Conservation (phyloP, 2,113 vertebrate species). For the Rhea americana region DNA sequence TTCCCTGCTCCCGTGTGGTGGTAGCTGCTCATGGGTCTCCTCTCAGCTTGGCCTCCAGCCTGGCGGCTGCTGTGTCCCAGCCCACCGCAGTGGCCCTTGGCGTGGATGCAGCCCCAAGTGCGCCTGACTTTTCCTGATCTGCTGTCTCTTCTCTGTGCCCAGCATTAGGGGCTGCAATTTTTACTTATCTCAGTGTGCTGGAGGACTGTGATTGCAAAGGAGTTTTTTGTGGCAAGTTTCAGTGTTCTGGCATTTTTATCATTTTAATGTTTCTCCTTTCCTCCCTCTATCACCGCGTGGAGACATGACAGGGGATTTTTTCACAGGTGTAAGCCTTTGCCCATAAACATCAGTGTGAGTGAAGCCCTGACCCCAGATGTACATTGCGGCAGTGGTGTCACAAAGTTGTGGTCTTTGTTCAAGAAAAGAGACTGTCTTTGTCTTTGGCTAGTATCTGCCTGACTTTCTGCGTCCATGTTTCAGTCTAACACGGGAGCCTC, state of each 20-base stretch:
- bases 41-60: no score
- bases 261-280: not conserved
- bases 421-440: not conserved
- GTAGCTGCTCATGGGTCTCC: no score
- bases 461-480: not conserved
- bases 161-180: no score
- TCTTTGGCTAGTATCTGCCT: not conserved
- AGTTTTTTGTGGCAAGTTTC: not conserved
- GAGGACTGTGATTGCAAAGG: not conserved
- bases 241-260: not conserved
- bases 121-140: not conserved
- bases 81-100: fast-evolving
- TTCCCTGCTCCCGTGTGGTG: no score
- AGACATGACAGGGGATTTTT: not conserved
- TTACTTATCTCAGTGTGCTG: not conserved
- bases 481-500: not conserved
- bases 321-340: not conserved
- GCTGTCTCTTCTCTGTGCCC: not conserved
- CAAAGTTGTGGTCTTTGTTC: not conserved
- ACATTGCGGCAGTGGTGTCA: no score
- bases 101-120: fast-evolving
- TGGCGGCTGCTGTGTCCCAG: not conserved
- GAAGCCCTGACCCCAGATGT: not conserved
- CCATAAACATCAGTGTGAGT: no score
- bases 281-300: not conserved